Conservation (phyloP, 2,113 vertebrate species). For the Nerophis lumbriciformis region DNA sequence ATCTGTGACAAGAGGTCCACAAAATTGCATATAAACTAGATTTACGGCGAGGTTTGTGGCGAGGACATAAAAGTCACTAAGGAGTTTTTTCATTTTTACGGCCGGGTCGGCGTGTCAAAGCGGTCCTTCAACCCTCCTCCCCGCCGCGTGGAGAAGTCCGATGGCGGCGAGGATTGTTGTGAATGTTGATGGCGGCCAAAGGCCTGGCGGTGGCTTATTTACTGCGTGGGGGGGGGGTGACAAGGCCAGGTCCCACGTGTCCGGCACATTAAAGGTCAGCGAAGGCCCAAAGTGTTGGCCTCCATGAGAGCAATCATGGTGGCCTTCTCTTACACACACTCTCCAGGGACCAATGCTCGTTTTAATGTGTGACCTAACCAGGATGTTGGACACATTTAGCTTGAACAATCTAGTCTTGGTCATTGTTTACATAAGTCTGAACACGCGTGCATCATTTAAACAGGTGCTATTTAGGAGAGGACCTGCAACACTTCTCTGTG, state of each 20-base stretch:
- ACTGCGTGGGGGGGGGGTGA: conserved; percentile 53
- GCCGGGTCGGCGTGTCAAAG: conserved; percentile 10
- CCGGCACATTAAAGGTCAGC: conserved; percentile 72
- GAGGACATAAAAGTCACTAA: conserved; percentile 5
- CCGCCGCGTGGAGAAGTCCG: conserved; percentile 27
- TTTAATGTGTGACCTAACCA: conserved; percentile 62
- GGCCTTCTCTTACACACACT: conserved; percentile 72
- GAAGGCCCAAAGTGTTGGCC: conserved; percentile 59
- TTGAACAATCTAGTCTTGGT: conserved; percentile 21
- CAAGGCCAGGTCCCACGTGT: conserved; percentile 70
- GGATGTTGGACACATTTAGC: conserved; percentile 41
- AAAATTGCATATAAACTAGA: conserved; percentile 6
- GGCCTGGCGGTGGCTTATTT: conserved; percentile 61
- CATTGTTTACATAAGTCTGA: not conserved
- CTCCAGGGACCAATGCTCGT: conserved; percentile 68
- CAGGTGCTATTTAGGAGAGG: not conserved
- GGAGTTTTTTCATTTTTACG: conserved; percentile 1
- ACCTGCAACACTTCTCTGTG: not conserved
- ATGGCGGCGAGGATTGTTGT: conserved; percentile 40
- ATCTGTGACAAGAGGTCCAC: conserved; percentile 10
- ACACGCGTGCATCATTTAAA: not conserved
- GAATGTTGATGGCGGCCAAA: conserved; percentile 49
- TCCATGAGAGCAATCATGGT: conserved; percentile 72
- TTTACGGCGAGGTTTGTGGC: not conserved
- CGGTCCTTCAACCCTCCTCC: conserved; percentile 21